A percentile compares a stretch with the other conserved stretches of the same genome.
phyloP scores from a whole-genome alignment of 1,140 invertebrate genomes.

The Drosophila aff. region DNA sequence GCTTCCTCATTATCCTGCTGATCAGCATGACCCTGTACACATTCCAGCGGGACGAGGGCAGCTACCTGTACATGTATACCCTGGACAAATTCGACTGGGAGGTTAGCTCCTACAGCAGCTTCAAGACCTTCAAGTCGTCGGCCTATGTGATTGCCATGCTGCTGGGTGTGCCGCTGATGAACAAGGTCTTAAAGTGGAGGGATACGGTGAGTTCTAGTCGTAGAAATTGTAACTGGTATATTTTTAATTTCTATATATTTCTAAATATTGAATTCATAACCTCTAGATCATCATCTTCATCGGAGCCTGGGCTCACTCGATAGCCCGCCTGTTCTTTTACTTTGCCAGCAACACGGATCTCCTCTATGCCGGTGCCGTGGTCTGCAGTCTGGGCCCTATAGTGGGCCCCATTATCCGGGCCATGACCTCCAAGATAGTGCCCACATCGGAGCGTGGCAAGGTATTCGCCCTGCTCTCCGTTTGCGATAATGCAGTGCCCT shows the following conservation, averaged over 20 bases:
- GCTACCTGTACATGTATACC: conserved; percentile 89
- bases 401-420: conserved; percentile 91
- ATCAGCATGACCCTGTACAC: conserved; percentile 91
- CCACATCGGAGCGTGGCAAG: conserved; percentile 90
- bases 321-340: conserved; percentile 89
- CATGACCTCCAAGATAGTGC: conserved; percentile 90
- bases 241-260: conserved; percentile 11
- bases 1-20: conserved; percentile 89
- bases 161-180: conserved; percentile 89
- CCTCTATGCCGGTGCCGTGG: conserved; percentile 89
- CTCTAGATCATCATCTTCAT: conserved; percentile 88
- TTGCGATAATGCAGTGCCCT: conserved; percentile 90
- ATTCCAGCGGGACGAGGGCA: conserved; percentile 91
- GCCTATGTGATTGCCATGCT: conserved; percentile 89
- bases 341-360: conserved; percentile 86
- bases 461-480: conserved; percentile 90
- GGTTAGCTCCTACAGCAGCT: conserved; percentile 88
- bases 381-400: conserved; percentile 89
- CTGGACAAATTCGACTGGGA: conserved; percentile 89
- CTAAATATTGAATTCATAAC: background rate
- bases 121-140: conserved; percentile 89
- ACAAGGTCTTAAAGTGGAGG: conserved; percentile 87
- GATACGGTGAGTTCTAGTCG: conserved; percentile 86
- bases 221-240: background rate
- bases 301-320: conserved; percentile 89